Evolutionary conservation across 1,140 invertebrate genomes (phyloP).

Genomic region (Micrasema longulum): DNA sequence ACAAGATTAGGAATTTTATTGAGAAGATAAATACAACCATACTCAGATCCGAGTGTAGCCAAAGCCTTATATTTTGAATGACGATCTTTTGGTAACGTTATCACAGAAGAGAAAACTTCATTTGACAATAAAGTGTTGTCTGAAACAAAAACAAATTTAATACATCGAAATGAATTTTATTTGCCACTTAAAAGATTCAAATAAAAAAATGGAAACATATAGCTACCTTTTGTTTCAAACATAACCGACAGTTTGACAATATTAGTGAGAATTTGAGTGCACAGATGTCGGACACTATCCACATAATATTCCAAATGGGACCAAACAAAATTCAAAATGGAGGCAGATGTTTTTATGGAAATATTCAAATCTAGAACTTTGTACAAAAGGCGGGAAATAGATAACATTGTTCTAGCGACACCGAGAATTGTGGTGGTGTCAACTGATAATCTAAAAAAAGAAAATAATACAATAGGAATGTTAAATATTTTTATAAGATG

Average conservation of each 20-base stretch:
- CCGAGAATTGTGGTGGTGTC: conserved; percentile 60
- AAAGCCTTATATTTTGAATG: conserved; percentile 46
- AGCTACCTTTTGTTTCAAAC: conserved; percentile 57
- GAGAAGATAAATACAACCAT: conserved; percentile 50
- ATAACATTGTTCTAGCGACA: conserved; percentile 58
- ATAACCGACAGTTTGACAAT: conserved; percentile 60
- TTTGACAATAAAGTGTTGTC: conserved; percentile 40
- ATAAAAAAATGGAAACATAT: background rate
- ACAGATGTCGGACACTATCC: conserved; percentile 70
- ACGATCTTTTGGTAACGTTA: conserved; percentile 38
- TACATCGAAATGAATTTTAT: background rate
- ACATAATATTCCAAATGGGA: conserved; percentile 68
- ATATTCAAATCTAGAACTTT: conserved; percentile 37
- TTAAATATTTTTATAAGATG: too few relatives aligned
- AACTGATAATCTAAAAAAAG: conserved; percentile 59
- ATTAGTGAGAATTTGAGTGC: conserved; percentile 61
- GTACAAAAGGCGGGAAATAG: conserved; percentile 57
- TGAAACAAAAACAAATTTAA: conserved; percentile 25
- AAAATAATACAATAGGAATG: too few relatives aligned
- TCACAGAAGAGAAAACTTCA: conserved; percentile 38
- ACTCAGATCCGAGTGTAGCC: conserved; percentile 45
- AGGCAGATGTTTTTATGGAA: conserved; percentile 53
- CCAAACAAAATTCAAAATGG: conserved; percentile 62
- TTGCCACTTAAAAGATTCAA: background rate
- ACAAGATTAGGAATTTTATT: conserved; percentile 55